Base-by-base conservation (phyloP, 2,797 vertebrate genomes). In the Prionace glauca region DNA sequence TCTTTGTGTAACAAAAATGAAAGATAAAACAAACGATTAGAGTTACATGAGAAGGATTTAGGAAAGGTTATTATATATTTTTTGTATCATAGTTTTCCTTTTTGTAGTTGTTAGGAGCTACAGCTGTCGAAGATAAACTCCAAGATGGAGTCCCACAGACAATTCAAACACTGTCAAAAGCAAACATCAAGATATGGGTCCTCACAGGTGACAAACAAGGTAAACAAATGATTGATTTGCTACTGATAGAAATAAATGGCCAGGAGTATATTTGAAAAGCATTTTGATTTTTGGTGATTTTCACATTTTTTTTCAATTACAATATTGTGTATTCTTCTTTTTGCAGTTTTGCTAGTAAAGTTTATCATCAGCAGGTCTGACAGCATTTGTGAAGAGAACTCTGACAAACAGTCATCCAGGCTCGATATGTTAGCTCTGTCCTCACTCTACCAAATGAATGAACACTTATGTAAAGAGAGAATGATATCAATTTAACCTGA, bases 181-280 rank as follows among this genome's bases (percentile, higher is more conserved):
- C 99, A 18, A 97, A 98, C 96, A 99, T 99, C 96, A 99, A 99
- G 97, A 98, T 99, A 96, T 99, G 99, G 99, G 98, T 99, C 96
- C 97, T 99, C 94, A 99, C 99, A 26, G 99, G 99, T 69, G 99
- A 99, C 96, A 99, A 99, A 96, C 98, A 99, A 98, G 99, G 99
- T 99, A 97, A 96, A 96, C 45, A 96, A 96, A 96, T 95, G 96
- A 0, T 96, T 95, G 95, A 95, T 94, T 96, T 96, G 41, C 20
- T 81, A 50, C 11, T 95, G 18, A 32, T 56, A 77, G 29, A 92
- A 69, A 92, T 4, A 20, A 41, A 92, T 26, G n/a, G 20, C 90
- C 41, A 67, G 65, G 12, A 11, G n/a, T 90, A 62, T 24, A 92
- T 36, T 20, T 69, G n/a, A 69, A 69, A 67, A 10, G 20, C 41